Conservation (phyloP, 2,888 invertebrate genomes). For the Poecilus cupreus region DNA sequence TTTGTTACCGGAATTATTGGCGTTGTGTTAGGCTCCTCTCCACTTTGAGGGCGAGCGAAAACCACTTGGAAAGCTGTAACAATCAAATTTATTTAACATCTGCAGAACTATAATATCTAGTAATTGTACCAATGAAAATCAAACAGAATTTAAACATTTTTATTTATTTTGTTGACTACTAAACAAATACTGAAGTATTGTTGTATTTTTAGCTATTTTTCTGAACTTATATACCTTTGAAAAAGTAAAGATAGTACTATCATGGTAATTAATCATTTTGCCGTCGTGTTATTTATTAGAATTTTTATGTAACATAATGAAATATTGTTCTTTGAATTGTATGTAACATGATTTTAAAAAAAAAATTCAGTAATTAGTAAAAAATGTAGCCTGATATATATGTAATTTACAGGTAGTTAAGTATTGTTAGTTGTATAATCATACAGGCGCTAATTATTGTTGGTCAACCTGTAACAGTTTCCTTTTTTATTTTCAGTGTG, state of each 20-base stretch:
- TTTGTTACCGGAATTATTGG: neutral
- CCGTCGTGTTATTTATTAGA: conserved; percentile 9
- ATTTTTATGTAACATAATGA: conserved; percentile 48
- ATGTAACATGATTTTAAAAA: too few relatives aligned
- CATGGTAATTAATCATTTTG: conserved; percentile 11
- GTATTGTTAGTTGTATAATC: neutral
- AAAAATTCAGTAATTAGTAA: too few relatives aligned
- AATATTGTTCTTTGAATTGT: conserved; percentile 21
- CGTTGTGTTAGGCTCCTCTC: neutral
- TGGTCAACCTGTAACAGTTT: neutral
- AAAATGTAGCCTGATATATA: neutral
- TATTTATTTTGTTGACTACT: neutral
- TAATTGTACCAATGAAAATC: conserved; percentile 2
- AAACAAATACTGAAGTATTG: neutral
- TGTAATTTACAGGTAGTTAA: neutral
- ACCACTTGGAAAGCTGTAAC: conserved; percentile 12
- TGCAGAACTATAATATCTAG: neutral
- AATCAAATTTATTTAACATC: neutral
- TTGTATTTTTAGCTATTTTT: conserved; percentile 1
- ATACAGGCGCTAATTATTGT: neutral
- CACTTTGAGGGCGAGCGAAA: neutral
- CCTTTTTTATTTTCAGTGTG: neutral
- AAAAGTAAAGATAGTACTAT: conserved; percentile 35
- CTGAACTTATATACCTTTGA: conserved; percentile 21
- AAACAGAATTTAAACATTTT: conserved; percentile 42